A percentile compares a stretch with the other conserved stretches of the same genome.
Evolutionary conservation across 2,797 vertebrate genomes (phyloP).

Genomic region (Neomorphus geoffroyi): DNA sequence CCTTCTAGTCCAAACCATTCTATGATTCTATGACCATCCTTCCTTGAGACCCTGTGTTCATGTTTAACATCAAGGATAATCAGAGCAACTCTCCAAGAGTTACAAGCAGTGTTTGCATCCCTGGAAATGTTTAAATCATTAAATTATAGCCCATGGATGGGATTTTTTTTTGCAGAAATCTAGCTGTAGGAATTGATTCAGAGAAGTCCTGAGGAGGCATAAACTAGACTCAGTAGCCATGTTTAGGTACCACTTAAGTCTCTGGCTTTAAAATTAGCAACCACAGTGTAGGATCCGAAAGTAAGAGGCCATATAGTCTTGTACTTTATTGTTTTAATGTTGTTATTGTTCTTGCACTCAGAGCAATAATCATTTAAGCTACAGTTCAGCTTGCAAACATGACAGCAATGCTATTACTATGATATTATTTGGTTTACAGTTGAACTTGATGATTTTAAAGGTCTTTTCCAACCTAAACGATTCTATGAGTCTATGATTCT

Average conservation of each 20-base stretch:
- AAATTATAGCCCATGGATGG: neutral
- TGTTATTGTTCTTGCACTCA: neutral
- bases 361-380: neutral
- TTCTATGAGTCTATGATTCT: no score
- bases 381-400: neutral
- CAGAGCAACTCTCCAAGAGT: neutral
- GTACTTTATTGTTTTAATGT: neutral
- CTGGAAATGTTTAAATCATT: neutral
- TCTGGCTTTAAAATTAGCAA: neutral
- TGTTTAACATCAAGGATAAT: neutral
- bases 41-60: fast-evolving
- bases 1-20: neutral
- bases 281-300: neutral
- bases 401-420: neutral
- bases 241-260: neutral
- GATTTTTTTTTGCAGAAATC: neutral
- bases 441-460: no score
- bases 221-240: neutral
- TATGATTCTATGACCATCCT: neutral
- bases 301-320: neutral
- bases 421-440: no score
- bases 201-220: neutral
- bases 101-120: no score
- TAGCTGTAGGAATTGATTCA: no score
- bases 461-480: no score